These are phyloP conservation scores for Proterorhinus semilunaris DNA, from an alignment of 2,113 vertebrate species.

Conservation along the genomic window DNA sequence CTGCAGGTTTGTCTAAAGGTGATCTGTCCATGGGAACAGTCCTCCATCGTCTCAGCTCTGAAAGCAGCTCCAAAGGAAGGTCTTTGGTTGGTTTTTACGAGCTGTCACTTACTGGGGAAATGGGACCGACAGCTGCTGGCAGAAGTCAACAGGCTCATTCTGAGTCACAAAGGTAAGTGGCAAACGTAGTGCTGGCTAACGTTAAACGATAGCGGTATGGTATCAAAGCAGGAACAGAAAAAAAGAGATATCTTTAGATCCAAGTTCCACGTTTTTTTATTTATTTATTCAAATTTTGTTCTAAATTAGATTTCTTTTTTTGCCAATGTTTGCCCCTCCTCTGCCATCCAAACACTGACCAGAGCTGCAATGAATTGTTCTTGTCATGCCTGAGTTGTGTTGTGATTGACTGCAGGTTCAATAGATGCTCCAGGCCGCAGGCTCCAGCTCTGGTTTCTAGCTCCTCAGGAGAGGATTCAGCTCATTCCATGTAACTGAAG, in stretches of 20 bases:
- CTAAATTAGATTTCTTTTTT: no score
- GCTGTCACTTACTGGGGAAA: slow-evolving; percentile 77
- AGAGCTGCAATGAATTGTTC: no score
- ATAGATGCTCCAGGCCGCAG: not conserved
- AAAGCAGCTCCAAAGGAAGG: slow-evolving; percentile 66
- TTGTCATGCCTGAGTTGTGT: not conserved
- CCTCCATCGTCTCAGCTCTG: slow-evolving; percentile 48
- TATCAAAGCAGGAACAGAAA: no score
- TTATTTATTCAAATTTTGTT: no score
- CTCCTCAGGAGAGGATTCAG: slow-evolving; percentile 42
- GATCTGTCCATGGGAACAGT: slow-evolving; percentile 44
- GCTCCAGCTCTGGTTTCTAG: slow-evolving; percentile 82
- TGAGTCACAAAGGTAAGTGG: slow-evolving; percentile 39
- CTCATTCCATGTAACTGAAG: slow-evolving; percentile 78
- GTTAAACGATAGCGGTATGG: no score
- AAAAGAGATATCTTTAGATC: no score
- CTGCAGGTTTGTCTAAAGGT: slow-evolving; percentile 57
- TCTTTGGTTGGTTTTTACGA: slow-evolving; percentile 83
- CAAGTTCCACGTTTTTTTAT: no score
- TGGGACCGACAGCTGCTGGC: slow-evolving; percentile 74
- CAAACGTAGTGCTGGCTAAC: not conserved
- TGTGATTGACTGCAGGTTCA: not conserved
- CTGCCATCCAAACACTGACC: no score
- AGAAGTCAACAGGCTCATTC: slow-evolving; percentile 60
- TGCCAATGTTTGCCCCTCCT: no score